Evolutionary conservation across 30 jellyfish, hydroid and myxozoan genomes (phyloP), one percentile per base, ranked within the genome.

Genomic region (Hydractinia symbiolongicarpus): DNA sequence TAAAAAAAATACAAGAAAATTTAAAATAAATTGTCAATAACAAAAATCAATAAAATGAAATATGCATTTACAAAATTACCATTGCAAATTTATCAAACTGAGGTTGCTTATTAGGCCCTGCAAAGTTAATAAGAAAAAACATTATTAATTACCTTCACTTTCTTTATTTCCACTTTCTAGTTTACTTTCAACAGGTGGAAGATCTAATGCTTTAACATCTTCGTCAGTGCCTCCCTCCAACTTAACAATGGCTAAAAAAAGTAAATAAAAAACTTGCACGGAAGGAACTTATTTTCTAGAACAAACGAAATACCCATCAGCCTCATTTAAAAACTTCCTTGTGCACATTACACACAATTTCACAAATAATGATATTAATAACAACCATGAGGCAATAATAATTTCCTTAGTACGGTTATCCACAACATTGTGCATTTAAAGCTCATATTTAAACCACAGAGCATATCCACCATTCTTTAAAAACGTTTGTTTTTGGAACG

Each of bases 201-300:
- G 21, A 7, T 91, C 98, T 15, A 91, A 83, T 5, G 87, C 89
- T 6, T 88, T 81, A 57, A 90, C 53, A 49, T 91, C 98, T 14
- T 82, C 95, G 21, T 53, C 78, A 5, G 86, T 72, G 8, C 96
- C 98, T 6, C 96, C 98, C 66, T 92, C 98, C 49, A 86, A 87
- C 70, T 78, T 80, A 51, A 92, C 75, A 62, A 92, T 88, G 50
- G 87, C 98, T 92, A 73, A 64, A 15, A 61, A 57, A 72, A 7
- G 30, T n/a, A 51, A 30, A 30, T 20, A 58, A 30, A 30, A 30
- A 30, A 30, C 44, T 30, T 30, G 44, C 44, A 30, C 2, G 44
- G 44, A 30, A 30, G 1, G 44, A 30, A 30, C 44, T 30, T 30
- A 30, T 30, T 30, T 30, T 30, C 44, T 30, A 30, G 44, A 30